Percentiles rank a stretch among this genome's conserved stretches.
Conservation (phyloP, 2,113 vertebrate species). For the Pollimyrus isidori region DNA sequence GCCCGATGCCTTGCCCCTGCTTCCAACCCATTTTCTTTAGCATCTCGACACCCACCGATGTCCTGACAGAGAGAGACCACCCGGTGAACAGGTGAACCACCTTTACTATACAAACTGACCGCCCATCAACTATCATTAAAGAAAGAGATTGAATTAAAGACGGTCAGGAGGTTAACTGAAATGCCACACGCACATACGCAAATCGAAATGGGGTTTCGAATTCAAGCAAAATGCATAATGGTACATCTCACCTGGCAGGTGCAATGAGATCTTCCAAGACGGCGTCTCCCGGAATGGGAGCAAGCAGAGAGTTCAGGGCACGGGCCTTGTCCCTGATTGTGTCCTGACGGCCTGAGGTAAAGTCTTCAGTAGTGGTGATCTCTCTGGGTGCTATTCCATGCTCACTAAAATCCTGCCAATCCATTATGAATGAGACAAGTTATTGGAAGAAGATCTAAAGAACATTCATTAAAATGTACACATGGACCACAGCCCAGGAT, state of each 20-base stretch:
- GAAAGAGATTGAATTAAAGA: background rate
- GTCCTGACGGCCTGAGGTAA: constrained; percentile 74
- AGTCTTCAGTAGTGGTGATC: constrained; percentile 81
- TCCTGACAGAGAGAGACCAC: constrained; percentile 49
- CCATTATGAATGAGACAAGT: constrained; percentile 9
- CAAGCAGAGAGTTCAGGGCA: constrained; percentile 63
- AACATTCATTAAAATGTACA: background rate
- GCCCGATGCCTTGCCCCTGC: constrained; percentile 89
- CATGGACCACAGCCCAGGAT: background rate
- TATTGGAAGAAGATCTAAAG: background rate
- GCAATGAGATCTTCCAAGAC: constrained; percentile 80
- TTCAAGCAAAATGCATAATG: background rate
- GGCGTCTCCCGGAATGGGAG: constrained; percentile 79
- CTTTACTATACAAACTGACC: background rate
- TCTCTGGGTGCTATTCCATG: constrained; percentile 86
- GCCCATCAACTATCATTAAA: background rate
- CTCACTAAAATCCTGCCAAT: constrained; percentile 80
- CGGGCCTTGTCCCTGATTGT: constrained; percentile 70
- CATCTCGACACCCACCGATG: constrained; percentile 80
- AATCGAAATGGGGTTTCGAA: background rate
- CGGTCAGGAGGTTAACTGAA: background rate
- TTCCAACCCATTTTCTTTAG: constrained; percentile 92
- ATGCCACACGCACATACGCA: background rate
- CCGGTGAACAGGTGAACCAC: background rate
- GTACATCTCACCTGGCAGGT: constrained; percentile 66